phyloP scores from a whole-genome alignment of 2,888 invertebrate genomes.

The Hedya salicella region DNA sequence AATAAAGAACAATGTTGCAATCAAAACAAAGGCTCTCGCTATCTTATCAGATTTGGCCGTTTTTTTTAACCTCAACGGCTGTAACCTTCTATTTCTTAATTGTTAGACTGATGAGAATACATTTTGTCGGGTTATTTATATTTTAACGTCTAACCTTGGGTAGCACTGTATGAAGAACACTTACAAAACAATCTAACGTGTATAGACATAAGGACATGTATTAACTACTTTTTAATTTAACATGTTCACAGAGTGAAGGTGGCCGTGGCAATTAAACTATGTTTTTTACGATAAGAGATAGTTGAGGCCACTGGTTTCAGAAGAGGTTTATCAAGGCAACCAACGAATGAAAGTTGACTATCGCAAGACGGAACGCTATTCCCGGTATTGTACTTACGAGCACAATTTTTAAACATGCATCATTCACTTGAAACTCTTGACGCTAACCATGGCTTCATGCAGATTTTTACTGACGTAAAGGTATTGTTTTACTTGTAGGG shows the following conservation, averaged over 20 bases:
- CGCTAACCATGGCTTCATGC: constrained; percentile 3
- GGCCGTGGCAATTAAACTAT: not conserved
- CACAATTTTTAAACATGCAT: not conserved
- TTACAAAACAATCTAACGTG: not conserved
- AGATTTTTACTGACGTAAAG: constrained; percentile 22
- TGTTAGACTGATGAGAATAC: constrained; percentile 27
- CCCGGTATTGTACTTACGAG: not conserved
- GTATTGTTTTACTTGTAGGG: constrained; percentile 48
- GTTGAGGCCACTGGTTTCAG: constrained; percentile 20
- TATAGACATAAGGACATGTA: too few relatives aligned
- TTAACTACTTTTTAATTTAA: too few relatives aligned
- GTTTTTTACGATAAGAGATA: not conserved
- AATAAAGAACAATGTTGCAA: constrained; percentile 38
- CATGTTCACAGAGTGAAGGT: too few relatives aligned
- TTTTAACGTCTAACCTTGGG: constrained; percentile 11
- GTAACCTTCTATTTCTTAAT: constrained; percentile 39
- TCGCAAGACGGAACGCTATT: not conserved
- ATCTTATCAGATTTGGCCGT: constrained; percentile 40
- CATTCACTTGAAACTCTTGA: not conserved
- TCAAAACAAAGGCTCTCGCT: constrained; percentile 42
- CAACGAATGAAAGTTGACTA: constrained; percentile 46
- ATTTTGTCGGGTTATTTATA: constrained; percentile 11
- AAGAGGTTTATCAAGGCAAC: constrained; percentile 47
- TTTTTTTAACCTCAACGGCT: constrained; percentile 25
- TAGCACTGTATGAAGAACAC: not conserved